These are phyloP conservation scores for Ambastaia sidthimunki DNA, from an alignment of 2,797 vertebrate species.

Conservation along the genomic window DNA sequence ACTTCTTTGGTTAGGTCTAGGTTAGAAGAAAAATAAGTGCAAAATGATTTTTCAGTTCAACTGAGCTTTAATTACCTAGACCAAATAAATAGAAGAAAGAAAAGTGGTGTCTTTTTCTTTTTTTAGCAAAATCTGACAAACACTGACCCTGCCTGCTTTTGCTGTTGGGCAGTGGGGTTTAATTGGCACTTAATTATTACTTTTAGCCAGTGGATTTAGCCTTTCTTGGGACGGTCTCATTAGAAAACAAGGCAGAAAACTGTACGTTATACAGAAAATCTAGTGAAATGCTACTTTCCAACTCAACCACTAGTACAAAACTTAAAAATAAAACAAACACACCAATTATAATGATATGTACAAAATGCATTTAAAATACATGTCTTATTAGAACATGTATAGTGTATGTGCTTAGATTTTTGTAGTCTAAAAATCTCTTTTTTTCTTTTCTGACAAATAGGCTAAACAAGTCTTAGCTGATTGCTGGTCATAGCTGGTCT, in stretches of 20 bases:
- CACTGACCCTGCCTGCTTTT: slow-evolving; percentile 72
- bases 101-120: slow-evolving; percentile 53
- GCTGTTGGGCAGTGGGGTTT: slow-evolving; percentile 75
- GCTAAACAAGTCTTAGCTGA: background rate
- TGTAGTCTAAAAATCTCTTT: background rate
- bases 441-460: background rate
- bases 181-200: slow-evolving; percentile 83
- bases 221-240: slow-evolving; percentile 81
- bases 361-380: slow-evolving; percentile 37
- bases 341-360: slow-evolving; percentile 47
- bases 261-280: slow-evolving; percentile 46
- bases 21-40: slow-evolving; percentile 45
- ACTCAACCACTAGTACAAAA: slow-evolving; percentile 54
- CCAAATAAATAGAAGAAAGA: slow-evolving; percentile 58
- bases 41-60: slow-evolving; percentile 61
- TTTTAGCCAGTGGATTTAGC: slow-evolving; percentile 73
- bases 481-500: background rate
- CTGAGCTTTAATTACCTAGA: slow-evolving; percentile 62
- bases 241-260: slow-evolving; percentile 62
- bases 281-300: slow-evolving; percentile 51
- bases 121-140: slow-evolving; percentile 53
- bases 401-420: slow-evolving; percentile 6
- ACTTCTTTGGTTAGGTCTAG: slow-evolving; percentile 53
- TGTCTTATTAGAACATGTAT: slow-evolving; percentile 27
- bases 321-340: slow-evolving; percentile 41